Evolutionary conservation across 64 coral and sea anemone species (phyloP).

Genomic region (Stichodactyla helianthus): DNA sequence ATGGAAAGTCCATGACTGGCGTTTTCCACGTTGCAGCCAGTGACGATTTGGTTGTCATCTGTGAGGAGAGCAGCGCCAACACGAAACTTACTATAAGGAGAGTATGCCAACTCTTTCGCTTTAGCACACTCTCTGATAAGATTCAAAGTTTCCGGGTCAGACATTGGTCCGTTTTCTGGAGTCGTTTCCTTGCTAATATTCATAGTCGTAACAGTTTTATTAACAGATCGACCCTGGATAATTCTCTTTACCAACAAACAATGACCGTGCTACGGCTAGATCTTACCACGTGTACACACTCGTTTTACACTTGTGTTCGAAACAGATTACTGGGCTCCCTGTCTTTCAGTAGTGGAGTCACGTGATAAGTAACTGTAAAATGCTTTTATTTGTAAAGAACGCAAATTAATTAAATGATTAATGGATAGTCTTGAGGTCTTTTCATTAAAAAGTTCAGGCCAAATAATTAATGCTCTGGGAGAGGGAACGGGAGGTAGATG

Average conservation of each 20-base stretch:
- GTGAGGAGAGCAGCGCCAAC: slow-evolving; percentile 82
- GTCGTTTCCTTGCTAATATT: not conserved
- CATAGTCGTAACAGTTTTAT: not conserved
- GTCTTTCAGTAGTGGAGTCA: no score
- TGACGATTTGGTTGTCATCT: slow-evolving; percentile 56
- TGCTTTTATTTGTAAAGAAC: no score
- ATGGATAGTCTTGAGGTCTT: no score
- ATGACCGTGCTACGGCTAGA: not conserved
- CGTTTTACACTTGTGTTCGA: not conserved
- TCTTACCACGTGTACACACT: not conserved
- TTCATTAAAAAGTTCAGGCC: no score
- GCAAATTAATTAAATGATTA: no score
- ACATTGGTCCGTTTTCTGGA: not conserved
- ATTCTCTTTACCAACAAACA: not conserved
- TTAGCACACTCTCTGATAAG: slow-evolving; percentile 55
- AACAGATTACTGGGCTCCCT: no score
- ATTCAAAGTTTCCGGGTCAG: not conserved
- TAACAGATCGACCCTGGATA: not conserved
- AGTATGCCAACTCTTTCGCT: slow-evolving; percentile 85
- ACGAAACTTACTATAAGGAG: slow-evolving; percentile 98
- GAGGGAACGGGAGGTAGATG: no score
- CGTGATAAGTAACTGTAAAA: no score
- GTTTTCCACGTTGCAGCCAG: slow-evolving; percentile 96
- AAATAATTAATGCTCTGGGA: no score
- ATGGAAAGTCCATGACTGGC: slow-evolving; percentile 67